These are phyloP conservation scores for Germaria angustata DNA, from an alignment of 2,888 invertebrate species.

Conservation along the genomic window DNA sequence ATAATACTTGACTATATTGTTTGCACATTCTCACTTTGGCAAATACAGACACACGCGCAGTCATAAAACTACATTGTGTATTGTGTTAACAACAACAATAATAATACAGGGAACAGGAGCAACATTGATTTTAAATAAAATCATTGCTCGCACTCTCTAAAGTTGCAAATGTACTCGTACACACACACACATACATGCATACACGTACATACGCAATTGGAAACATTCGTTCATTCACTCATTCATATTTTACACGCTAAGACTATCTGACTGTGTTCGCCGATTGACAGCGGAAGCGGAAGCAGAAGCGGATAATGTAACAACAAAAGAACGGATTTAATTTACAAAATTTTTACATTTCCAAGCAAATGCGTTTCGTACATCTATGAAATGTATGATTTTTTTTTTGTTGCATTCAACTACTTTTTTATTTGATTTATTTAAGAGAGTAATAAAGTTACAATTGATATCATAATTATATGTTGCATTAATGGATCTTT, in stretches of 20 bases:
- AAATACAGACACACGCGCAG: not conserved
- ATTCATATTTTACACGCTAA: too few species aligned
- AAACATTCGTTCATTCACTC: not conserved
- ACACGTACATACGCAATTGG: not conserved
- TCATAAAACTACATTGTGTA: slow-evolving; percentile 22
- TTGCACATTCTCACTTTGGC: slow-evolving; percentile 36
- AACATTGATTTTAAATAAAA: slow-evolving; percentile 41
- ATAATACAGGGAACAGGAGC: slow-evolving; percentile 25
- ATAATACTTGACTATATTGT: not conserved
- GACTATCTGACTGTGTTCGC: not conserved
- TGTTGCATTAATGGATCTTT: not conserved
- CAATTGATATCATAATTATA: not conserved
- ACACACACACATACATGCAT: not conserved
- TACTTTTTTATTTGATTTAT: too few species aligned
- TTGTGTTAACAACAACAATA: slow-evolving; percentile 45
- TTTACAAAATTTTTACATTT: slow-evolving; percentile 30
- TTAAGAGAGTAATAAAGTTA: too few species aligned
- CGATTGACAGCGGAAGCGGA: slow-evolving; percentile 27
- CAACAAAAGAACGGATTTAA: slow-evolving; percentile 53
- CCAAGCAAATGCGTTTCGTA: not conserved
- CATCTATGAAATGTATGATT: not conserved
- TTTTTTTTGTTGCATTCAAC: not conserved
- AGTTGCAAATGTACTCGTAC: not conserved
- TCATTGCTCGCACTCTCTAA: slow-evolving; percentile 31
- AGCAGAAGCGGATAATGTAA: slow-evolving; percentile 53